Evolutionary conservation across 2,797 vertebrate species (phyloP).

Genomic region (Threskiornis aethiopicus): DNA sequence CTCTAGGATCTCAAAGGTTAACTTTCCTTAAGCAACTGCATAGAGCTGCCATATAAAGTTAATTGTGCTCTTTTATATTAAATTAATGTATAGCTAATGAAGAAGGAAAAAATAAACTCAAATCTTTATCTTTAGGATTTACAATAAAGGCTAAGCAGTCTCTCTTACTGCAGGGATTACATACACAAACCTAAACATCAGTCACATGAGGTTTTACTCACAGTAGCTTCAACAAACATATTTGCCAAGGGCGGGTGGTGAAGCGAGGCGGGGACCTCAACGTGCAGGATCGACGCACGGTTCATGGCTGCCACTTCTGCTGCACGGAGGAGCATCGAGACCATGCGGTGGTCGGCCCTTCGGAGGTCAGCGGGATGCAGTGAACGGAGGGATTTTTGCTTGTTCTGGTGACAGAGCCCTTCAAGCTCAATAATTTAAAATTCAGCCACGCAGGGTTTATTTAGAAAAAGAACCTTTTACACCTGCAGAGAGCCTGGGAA

Average conservation of each 20-base stretch:
- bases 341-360: fast-evolving
- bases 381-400: background rate
- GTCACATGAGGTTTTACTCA: background rate
- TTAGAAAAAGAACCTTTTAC: background rate
- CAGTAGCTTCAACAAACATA: background rate
- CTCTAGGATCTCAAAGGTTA: background rate
- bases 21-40: background rate
- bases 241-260: background rate
- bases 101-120: background rate
- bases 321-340: background rate
- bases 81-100: background rate
- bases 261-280: background rate
- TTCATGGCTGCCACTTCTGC: background rate
- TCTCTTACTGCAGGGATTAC: background rate
- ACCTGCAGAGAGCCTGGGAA: background rate
- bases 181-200: background rate
- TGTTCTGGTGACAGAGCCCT: background rate
- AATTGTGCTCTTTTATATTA: background rate
- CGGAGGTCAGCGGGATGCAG: background rate
- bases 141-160: background rate
- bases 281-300: fast-evolving
- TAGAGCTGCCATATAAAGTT: background rate
- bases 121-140: background rate
- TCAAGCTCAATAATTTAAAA: background rate
- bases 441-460: background rate